Evolutionary conservation across 2,113 vertebrate species (phyloP).

Genomic region (Neolamprologus modestus): DNA sequence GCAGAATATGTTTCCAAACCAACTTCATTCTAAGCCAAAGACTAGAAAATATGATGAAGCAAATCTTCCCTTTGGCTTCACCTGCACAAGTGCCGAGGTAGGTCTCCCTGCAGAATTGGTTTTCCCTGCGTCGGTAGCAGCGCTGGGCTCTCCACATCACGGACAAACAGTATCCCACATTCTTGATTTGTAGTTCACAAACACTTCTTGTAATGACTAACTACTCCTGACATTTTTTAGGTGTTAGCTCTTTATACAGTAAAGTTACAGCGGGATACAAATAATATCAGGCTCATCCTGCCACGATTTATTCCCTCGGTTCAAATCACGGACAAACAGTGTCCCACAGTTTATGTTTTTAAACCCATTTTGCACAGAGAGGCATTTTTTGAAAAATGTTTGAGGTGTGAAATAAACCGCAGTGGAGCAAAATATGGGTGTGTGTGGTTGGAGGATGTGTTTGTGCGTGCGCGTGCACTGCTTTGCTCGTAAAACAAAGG

Average conservation of each 20-base stretch:
- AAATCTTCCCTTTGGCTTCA: rapidly evolving
- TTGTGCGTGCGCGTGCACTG: no score
- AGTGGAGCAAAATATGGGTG: no score
- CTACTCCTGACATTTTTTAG: not conserved
- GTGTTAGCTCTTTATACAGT: not conserved
- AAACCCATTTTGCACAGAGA: no score
- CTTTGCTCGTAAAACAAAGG: not conserved
- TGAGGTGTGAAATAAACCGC: no score
- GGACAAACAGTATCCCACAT: rapidly evolving
- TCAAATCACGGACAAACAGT: rapidly evolving
- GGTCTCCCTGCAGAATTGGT: rapidly evolving
- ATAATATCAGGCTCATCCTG: rapidly evolving
- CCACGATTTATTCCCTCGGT: rapidly evolving
- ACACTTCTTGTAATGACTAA: rapidly evolving
- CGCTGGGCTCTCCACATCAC: rapidly evolving
- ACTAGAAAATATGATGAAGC: not conserved
- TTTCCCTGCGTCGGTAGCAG: rapidly evolving
- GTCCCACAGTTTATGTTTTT: no score
- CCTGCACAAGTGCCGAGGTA: rapidly evolving
- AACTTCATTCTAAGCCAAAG: not conserved
- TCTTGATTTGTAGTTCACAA: not conserved
- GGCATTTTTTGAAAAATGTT: no score
- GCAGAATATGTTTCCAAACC: no score
- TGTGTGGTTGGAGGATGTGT: no score
- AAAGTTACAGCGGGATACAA: rapidly evolving